Percentiles rank a stretch among this genome's conserved stretches.
These are phyloP conservation scores for Ditylenchus weischeri DNA, from an alignment of 2,888 invertebrate species.

Conservation along the genomic window DNA sequence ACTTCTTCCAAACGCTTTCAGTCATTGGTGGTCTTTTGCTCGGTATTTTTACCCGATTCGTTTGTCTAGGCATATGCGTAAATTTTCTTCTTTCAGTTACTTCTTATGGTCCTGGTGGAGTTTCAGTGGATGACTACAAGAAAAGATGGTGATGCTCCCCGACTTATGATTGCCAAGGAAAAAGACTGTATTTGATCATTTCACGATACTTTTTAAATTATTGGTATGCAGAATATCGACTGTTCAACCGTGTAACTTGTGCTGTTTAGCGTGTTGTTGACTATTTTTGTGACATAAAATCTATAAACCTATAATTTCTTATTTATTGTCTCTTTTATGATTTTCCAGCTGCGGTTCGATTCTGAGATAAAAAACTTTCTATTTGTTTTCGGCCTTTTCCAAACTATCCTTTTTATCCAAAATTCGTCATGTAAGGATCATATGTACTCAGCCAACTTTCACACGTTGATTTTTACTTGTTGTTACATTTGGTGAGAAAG, in stretches of 20 bases:
- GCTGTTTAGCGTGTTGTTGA: background rate
- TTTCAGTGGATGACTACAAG: constrained; percentile 99
- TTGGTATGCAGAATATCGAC: background rate
- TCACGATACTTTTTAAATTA: background rate
- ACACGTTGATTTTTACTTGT: background rate
- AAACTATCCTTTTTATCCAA: no score
- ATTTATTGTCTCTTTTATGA: constrained; percentile 7
- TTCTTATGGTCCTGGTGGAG: constrained; percentile 93
- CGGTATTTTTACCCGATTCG: constrained; percentile 61
- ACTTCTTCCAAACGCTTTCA: constrained; percentile 95
- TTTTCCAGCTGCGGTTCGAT: background rate
- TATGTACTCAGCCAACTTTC: background rate
- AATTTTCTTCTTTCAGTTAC: constrained; percentile 66
- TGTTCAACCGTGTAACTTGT: background rate
- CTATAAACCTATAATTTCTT: background rate
- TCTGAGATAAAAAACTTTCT: no score
- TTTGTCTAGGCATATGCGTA: no score
- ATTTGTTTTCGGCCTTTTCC: no score
- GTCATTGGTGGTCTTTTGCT: constrained; percentile 93
- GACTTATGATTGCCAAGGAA: background rate
- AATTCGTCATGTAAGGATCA: no score
- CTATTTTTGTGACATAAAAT: background rate
- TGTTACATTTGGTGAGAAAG: no score
- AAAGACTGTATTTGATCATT: background rate
- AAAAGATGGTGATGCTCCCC: constrained; percentile 79